These are phyloP conservation scores for Habroteleia sp. DNA, from an alignment of 2,888 invertebrate genomes.

Conservation along the genomic window DNA sequence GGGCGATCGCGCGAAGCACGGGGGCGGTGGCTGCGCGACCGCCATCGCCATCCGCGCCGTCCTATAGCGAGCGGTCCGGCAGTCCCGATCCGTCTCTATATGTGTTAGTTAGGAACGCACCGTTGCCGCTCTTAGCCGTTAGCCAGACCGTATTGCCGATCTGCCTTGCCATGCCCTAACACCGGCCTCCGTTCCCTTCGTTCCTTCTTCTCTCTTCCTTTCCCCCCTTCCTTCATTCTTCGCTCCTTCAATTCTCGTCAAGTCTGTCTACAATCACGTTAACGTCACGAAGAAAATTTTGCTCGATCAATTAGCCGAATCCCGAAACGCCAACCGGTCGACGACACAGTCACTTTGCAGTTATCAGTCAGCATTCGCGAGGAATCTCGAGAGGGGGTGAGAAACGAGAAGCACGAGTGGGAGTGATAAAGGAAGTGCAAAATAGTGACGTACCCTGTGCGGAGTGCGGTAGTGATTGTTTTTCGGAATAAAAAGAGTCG, in stretches of 20 bases:
- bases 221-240: constrained; percentile 51
- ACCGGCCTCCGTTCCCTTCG: constrained; percentile 72
- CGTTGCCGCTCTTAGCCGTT: constrained; percentile 76
- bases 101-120: constrained; percentile 76
- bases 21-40: constrained; percentile 83
- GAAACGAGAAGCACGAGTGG: constrained; percentile 12
- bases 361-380: too few relatives aligned
- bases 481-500: constrained; percentile 2
- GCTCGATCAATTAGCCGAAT: too few relatives aligned
- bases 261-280: constrained; percentile 11
- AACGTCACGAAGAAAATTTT: constrained; percentile 2
- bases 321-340: too few relatives aligned
- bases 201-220: constrained; percentile 66
- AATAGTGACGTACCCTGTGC: constrained; percentile 55
- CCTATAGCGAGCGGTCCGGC: constrained; percentile 74
- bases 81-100: constrained; percentile 73
- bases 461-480: constrained; percentile 47
- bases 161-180: constrained; percentile 78
- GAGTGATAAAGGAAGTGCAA: constrained; percentile 25
- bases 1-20: constrained; percentile 71
- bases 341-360: too few relatives aligned
- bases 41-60: constrained; percentile 83
- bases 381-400: neutral
- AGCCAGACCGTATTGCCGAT: constrained; percentile 76
- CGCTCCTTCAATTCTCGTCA: constrained; percentile 37